phyloP scores from a whole-genome alignment of 2,888 invertebrate genomes.

The Microctonus hyperodae region DNA sequence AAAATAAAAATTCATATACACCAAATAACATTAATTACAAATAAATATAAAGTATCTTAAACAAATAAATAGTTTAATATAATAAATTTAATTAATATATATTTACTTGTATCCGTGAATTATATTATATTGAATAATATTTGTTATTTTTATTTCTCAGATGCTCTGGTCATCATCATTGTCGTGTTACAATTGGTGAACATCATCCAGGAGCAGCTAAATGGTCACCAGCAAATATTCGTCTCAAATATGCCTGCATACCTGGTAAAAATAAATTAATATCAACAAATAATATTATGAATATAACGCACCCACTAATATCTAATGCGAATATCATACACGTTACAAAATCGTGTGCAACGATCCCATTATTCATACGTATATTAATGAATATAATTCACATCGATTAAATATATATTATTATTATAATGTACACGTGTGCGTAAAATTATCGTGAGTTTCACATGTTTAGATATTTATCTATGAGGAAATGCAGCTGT shows the following conservation, averaged over 20 bases:
- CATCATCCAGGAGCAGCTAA: slow-evolving; percentile 71
- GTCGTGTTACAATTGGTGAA: slow-evolving; percentile 72
- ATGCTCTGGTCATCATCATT: slow-evolving; percentile 79
- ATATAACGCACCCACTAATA: no score
- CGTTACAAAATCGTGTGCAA: no score
- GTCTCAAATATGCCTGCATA: slow-evolving; percentile 77
- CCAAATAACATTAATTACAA: no score
- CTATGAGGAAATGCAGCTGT: not conserved
- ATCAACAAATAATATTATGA: not conserved
- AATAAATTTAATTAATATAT: no score
- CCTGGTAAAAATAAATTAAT: slow-evolving; percentile 67
- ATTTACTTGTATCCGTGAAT: no score
- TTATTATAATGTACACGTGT: no score
- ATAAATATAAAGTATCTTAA: no score
- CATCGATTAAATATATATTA: no score
- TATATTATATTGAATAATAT: no score
- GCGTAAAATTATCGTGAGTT: not conserved
- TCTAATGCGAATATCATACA: no score
- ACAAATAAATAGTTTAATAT: no score
- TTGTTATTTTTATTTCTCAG: slow-evolving; percentile 62
- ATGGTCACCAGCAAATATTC: slow-evolving; percentile 74
- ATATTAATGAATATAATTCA: not conserved
- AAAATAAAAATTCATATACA: no score
- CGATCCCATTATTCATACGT: not conserved
- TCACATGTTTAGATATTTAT: not conserved